Conservation (phyloP, 2,113 vertebrate species). For the Bubo scandiacus region DNA sequence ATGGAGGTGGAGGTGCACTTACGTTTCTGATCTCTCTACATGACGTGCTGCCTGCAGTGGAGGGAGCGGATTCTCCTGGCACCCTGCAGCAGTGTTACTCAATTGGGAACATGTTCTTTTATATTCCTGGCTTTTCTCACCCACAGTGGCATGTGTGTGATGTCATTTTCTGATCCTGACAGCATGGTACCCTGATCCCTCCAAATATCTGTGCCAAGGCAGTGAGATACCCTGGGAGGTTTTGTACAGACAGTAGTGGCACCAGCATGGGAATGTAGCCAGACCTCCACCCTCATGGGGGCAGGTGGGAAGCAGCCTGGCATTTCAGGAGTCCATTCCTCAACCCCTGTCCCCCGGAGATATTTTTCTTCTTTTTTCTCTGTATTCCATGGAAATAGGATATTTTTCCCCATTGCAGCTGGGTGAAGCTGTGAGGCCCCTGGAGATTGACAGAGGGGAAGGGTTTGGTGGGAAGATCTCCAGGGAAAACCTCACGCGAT, state of each 20-base stretch:
- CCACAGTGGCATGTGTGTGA: rapidly evolving
- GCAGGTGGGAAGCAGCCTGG: background rate
- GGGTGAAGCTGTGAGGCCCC: background rate
- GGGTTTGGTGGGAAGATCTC: background rate
- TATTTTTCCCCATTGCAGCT: background rate
- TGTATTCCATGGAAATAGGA: background rate
- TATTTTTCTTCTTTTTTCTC: background rate
- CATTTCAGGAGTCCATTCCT: background rate
- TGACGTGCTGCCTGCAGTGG: rapidly evolving
- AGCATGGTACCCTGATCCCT: background rate
- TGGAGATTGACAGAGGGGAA: background rate
- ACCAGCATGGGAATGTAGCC: background rate
- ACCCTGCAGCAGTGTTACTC: background rate
- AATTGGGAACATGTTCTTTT: rapidly evolving
- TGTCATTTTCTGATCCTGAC: background rate
- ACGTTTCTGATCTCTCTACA: background rate
- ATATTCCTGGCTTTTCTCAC: background rate
- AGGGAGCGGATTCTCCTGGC: rapidly evolving
- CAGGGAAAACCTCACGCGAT: background rate
- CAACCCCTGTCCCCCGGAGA: background rate
- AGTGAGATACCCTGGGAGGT: background rate
- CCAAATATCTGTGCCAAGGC: background rate
- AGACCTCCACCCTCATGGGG: background rate
- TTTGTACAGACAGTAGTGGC: background rate
- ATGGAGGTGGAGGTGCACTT: background rate